Evolutionary conservation across 2,113 vertebrate genomes (phyloP), one percentile per base, ranked within the genome.

Genomic region (Felis chaus): DNA sequence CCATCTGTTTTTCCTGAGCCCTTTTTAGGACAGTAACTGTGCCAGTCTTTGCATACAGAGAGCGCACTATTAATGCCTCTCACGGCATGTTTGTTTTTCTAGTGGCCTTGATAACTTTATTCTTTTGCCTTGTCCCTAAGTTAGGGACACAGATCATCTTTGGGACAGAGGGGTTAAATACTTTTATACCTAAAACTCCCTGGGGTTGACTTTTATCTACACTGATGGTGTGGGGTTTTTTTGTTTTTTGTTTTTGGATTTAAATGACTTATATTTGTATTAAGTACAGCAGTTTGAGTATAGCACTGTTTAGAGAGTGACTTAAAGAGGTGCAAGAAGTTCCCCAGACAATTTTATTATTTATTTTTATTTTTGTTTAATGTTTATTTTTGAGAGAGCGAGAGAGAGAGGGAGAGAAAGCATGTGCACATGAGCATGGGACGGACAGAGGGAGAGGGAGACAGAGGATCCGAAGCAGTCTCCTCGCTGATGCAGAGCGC

Each of bases 261-360:
- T 31, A 19, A 65, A 63, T 92, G 45, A 73, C 50, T 94, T 92
- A 14, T 68, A 33, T 91, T 91, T 96, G 9, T 95, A 65, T 95
- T 18, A 94, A 41, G 27, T 66, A 66, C 3, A 88, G n/a, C 33
- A 88, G 4, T 96, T 93, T 69, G 78, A 63, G 41, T 81, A 7
- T 76, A 76, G 50, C 7, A 73, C 25, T 84, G 6, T 12, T 55
- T 85, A 68, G 79, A 69, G 95, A 68, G 69, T 94, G 50, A 63
- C 61, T 61, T 89, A 39, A 84, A 63, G 36, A 96, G 18, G 29
- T 81, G 3, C 9, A 93, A 69, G 33, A 86, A 93, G 84, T 45
- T 76, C 11, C 90, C 21, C n/a, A 88, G 68, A n/a, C 23, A 73
- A 31, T 85, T 71, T 79, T 81, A 61, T 91, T 66, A 68, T 36